Base-by-base conservation (phyloP, 2,888 invertebrate genomes). In the Slavum lentiscoides region DNA sequence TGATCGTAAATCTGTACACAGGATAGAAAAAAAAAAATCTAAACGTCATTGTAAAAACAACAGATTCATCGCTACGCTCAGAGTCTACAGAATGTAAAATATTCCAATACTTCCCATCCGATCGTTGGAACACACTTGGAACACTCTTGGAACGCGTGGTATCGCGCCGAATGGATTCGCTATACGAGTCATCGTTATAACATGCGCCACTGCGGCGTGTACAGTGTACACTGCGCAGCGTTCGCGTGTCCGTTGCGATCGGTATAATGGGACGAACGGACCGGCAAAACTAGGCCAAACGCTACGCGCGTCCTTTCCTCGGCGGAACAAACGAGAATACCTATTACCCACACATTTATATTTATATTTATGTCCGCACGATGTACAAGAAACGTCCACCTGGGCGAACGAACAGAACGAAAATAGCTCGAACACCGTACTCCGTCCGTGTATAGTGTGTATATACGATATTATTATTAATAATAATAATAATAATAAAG, bases 251-350 rank as follows among this genome's bases (percentile, higher is more conserved):
- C 39, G 17, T 13, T 11, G 6, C 39, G n/a, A 66, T 39, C 39
- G 66, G n/a, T n/a, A n/a, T 59, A 59, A 58, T 17, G 59, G 23
- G 72, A 21, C 23, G 30, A 17, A 21, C n/a, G 39, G 9, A 72
- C 72, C 58, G 72, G 8, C 59, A 11, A 72, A 72, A 59, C 59
- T 72, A 72, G 72, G 72, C 72, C 72, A 72, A 72, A 59, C 69
- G 49, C 53, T 5, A 49, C 30, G 30, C 19, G 69, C 30, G 30
- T n/a, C n/a, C n/a, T 69, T 69, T 69, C 69, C 55, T 53, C n/a
- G 69, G 43, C 15, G 39, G 17, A 66, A 66, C 49, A 53, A 53
- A 23, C 37, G 69, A 70, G 55, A 70, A 70, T 55, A 70, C 55
- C n/a, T n/a, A n/a, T 30, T 15, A 62, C 30, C 19, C 9, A 49